A percentile compares a stretch with the other conserved stretches of the same genome.
phyloP scores from a whole-genome alignment of 2,113 vertebrate genomes.

The Narcine bancroftii region DNA sequence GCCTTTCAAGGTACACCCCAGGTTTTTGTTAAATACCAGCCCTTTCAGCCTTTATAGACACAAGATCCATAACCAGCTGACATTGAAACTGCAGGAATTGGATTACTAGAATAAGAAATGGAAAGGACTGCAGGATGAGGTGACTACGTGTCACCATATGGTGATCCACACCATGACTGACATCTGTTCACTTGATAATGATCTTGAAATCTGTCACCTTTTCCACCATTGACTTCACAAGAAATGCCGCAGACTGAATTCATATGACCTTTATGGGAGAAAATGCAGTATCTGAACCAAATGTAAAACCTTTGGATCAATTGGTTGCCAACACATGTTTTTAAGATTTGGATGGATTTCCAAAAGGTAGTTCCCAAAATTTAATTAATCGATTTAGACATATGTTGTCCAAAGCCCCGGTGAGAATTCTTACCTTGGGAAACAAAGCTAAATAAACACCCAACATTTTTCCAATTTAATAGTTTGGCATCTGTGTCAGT shows the following conservation, averaged over 20 bases:
- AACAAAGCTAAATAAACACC: no score
- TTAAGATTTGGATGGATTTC: neutral
- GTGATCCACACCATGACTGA: neutral
- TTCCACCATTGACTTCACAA: neutral
- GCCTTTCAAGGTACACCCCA: neutral
- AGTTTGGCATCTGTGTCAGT: neutral
- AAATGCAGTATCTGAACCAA: neutral
- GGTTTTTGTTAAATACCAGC: neutral
- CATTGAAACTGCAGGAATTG: neutral
- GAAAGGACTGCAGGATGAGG: neutral
- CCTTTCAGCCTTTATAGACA: neutral
- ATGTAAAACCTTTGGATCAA: neutral
- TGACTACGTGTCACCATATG: no score
- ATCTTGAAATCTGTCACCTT: neutral
- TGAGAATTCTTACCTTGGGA: no score
- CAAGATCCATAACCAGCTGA: neutral
- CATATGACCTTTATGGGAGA: neutral
- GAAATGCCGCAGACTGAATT: neutral
- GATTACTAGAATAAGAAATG: neutral
- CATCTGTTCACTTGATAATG: neutral
- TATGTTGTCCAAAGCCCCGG: neutral
- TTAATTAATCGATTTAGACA: neutral
- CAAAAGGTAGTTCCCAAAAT: neutral
- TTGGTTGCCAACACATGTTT: neutral
- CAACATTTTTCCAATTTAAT: no score